A percentile compares a stretch with the other conserved stretches of the same genome.
phyloP scores from a whole-genome alignment of 2,113 vertebrate species.

The Macaca mulatta region DNA sequence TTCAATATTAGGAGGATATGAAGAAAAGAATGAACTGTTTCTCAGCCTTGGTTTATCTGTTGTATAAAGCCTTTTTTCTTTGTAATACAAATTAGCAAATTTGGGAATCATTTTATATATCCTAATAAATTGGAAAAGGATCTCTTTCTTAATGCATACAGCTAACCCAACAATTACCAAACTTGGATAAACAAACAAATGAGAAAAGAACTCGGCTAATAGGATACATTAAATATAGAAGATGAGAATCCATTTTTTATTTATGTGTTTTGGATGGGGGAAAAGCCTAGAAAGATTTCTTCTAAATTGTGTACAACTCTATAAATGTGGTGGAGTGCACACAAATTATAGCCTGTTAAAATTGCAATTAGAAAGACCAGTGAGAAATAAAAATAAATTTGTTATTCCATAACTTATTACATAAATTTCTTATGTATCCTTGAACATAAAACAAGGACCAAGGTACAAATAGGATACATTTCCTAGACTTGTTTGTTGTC shows the following conservation, averaged over 20 bases:
- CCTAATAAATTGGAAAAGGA: background rate
- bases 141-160: background rate
- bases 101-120: background rate
- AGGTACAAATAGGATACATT: constrained; percentile 1
- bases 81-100: background rate
- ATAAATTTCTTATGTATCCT: background rate
- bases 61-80: background rate
- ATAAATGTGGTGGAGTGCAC: background rate
- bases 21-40: constrained; percentile 3
- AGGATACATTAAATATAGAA: constrained; percentile 32
- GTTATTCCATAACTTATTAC: background rate
- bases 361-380: background rate
- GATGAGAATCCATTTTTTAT: constrained; percentile 32
- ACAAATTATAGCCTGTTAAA: constrained; percentile 9
- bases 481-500: constrained; percentile 16
- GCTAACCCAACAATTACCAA: constrained; percentile 15
- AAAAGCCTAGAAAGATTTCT: background rate
- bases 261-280: background rate
- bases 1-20: background rate
- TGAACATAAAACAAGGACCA: constrained; percentile 14
- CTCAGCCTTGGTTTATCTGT: background rate
- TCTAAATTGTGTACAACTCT: background rate
- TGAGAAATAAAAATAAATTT: constrained; percentile 25
- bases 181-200: constrained; percentile 14
- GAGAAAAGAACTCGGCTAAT: background rate